Evolutionary conservation across 2,888 invertebrate genomes (phyloP).

Genomic region (Thymelicus acteon): DNA sequence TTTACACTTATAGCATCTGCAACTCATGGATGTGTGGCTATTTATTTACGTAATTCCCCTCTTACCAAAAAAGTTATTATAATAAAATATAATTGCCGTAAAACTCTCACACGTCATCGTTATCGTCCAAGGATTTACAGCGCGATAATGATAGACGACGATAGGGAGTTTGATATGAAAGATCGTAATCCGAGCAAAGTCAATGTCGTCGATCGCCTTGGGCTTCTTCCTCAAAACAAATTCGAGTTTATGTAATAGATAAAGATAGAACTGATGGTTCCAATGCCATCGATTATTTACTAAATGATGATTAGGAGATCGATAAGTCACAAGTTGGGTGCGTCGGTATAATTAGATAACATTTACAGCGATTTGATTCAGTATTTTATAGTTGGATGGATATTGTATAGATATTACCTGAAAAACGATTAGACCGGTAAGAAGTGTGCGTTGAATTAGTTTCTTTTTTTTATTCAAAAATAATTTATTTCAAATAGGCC

Average conservation of each 20-base stretch:
- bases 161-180: slow-evolving; percentile 33
- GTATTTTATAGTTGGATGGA: no score
- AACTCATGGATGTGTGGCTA: no score
- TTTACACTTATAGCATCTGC: no score
- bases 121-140: slow-evolving; percentile 35
- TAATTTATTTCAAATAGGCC: no score
- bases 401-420: no score
- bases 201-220: slow-evolving; percentile 26
- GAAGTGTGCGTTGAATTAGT: no score
- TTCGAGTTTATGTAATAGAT: slow-evolving; percentile 17
- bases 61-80: slow-evolving; percentile 1
- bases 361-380: no score
- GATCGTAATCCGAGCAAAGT: slow-evolving; percentile 32
- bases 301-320: background rate
- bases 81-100: slow-evolving; percentile 9
- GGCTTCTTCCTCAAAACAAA: slow-evolving; percentile 20
- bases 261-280: background rate
- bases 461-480: no score
- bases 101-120: slow-evolving; percentile 21
- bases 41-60: slow-evolving; percentile 9
- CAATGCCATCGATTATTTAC: background rate
- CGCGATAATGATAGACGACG: slow-evolving; percentile 10
- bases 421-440: no score
- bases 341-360: background rate
- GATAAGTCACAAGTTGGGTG: background rate